Evolutionary conservation across 2,888 invertebrate species (phyloP), one percentile per base, ranked within the genome.

Genomic region (Tolmerus cingulatus): DNA sequence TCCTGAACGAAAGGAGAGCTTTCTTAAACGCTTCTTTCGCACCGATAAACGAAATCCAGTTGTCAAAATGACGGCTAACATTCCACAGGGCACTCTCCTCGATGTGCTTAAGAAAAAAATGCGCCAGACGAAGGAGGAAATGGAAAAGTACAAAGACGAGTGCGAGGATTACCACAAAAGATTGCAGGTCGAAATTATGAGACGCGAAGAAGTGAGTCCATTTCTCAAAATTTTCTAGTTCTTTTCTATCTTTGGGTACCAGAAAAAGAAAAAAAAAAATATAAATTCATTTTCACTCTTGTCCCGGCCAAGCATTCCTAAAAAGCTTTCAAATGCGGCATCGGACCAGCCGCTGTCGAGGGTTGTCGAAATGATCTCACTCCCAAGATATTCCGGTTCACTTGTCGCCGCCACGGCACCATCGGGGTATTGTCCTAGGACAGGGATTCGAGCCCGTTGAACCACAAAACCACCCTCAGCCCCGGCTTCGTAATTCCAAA

Each of bases 21-120:
- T 66, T 66, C 12, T 23, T 23, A 14, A 57, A 57, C 57, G 66
- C 66, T 57, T 51, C 51, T 19, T 34, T 40, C 66, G 81, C 66
- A 66, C 66, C 51, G n/a, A 76, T 37, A n/a, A 66, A 27, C 34
- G 34, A 76, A 76, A 46, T 76, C 76, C 76, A 86, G 37, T 77
- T 77, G 76, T 77, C 86, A 89, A 93, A 94, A 97, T 97, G 97
- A 96, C 97, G 94, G 95, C 97, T 93, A 97, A 96, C 93, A 96
- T 97, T 94, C 96, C 96, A 93, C 97, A 98, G 94, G 97, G 97
- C 92, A 96, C 97, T 92, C 96, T 99, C 91, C 94, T 99, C 93
- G 98, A 98, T 94, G 98, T 98, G 92, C 95, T 99, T 92, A 99
- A 99, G 95, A 98, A 98, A 95, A 99, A 99, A 96, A 99, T 99